phyloP scores from a whole-genome alignment of 2,888 invertebrate genomes.

The Pachliopta kotzebuea region DNA sequence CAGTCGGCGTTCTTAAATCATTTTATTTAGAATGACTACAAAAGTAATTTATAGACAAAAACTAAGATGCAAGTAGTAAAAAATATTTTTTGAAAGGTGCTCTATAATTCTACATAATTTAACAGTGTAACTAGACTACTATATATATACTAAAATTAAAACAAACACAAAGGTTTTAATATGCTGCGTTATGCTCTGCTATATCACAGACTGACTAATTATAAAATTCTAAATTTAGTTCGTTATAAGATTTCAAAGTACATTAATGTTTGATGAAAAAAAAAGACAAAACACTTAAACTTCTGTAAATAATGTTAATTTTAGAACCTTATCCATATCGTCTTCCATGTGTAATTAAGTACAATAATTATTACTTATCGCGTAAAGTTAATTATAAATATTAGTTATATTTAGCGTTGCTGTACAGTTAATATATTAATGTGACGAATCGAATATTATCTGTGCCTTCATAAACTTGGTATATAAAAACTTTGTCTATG shows the following conservation, averaged over 20 bases:
- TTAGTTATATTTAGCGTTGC: slow-evolving; percentile 27
- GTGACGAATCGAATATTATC: slow-evolving; percentile 37
- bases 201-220: slow-evolving; percentile 75
- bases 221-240: slow-evolving; percentile 54
- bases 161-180: slow-evolving; percentile 49
- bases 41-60: too few relatives aligned
- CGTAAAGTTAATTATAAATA: slow-evolving; percentile 23
- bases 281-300: slow-evolving; percentile 54
- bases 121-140: too few relatives aligned
- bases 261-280: slow-evolving; percentile 39
- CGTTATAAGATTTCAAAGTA: slow-evolving; percentile 46
- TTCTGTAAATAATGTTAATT: slow-evolving; percentile 52
- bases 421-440: slow-evolving; percentile 23
- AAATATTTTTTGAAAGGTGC: too few relatives aligned
- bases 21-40: too few relatives aligned
- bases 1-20: too few relatives aligned
- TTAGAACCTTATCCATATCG: slow-evolving; percentile 38
- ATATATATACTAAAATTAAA: not conserved
- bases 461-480: slow-evolving; percentile 47
- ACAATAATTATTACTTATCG: slow-evolving; percentile 41
- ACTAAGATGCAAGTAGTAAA: too few relatives aligned
- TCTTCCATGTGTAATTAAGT: slow-evolving; percentile 61
- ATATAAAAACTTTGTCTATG: not conserved
- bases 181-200: slow-evolving; percentile 39
- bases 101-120: too few relatives aligned